These are phyloP conservation scores for Coronaproctus castanopsis DNA, from an alignment of 2,888 invertebrate species.

Conservation along the genomic window DNA sequence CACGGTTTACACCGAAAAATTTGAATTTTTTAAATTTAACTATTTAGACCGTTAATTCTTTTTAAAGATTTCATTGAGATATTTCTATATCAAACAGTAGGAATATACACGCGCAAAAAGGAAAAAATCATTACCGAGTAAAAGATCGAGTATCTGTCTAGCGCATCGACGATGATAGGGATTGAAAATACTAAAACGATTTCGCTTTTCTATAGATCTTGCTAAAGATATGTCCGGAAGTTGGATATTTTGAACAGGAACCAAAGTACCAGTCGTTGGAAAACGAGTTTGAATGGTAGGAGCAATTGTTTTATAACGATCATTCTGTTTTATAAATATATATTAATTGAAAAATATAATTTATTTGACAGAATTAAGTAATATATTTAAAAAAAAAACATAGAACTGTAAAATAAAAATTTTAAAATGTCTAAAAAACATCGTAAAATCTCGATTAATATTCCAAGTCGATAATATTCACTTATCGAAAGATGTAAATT, in stretches of 20 bases:
- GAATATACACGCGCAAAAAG: too few relatives aligned
- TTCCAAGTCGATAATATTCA: too few relatives aligned
- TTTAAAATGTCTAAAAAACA: too few relatives aligned
- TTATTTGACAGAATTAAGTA: neutral
- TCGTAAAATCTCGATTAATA: too few relatives aligned
- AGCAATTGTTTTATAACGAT: slow-evolving; percentile 36
- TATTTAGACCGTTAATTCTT: too few relatives aligned
- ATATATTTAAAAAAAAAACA: slow-evolving; percentile 11
- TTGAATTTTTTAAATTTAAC: too few relatives aligned
- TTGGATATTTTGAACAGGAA: slow-evolving; percentile 35
- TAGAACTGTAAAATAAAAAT: slow-evolving; percentile 8
- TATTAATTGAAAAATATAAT: neutral
- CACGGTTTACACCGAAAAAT: too few relatives aligned
- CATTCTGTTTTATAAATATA: slow-evolving; percentile 26
- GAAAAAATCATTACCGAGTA: slow-evolving; percentile 35
- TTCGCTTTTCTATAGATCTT: slow-evolving; percentile 38
- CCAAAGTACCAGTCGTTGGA: slow-evolving; percentile 24
- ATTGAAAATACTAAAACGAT: slow-evolving; percentile 53
- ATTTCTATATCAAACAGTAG: too few relatives aligned
- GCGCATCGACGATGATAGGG: slow-evolving; percentile 50
- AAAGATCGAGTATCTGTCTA: slow-evolving; percentile 42
- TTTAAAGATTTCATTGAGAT: too few relatives aligned
- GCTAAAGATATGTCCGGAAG: slow-evolving; percentile 42
- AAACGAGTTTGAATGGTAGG: slow-evolving; percentile 38
- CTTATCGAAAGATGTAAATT: too few relatives aligned